These are phyloP conservation scores for Eupithecia subfuscata DNA, from an alignment of 2,888 invertebrate genomes.

Conservation along the genomic window DNA sequence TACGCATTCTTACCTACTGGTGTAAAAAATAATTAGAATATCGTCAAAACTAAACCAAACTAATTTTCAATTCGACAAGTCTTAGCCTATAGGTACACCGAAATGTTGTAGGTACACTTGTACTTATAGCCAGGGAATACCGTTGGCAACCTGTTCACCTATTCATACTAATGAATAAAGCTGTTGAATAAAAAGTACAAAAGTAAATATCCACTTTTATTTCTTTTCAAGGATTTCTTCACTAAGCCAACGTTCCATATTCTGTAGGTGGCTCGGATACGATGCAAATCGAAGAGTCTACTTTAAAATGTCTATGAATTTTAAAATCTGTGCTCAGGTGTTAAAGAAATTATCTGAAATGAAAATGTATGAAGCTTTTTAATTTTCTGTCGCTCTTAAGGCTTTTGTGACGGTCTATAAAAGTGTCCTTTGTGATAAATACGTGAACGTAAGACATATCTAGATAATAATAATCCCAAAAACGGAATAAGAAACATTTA, in stretches of 20 bases:
- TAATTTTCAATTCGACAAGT: too few species aligned
- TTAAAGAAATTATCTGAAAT: conserved; percentile 40
- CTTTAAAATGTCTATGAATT: conserved; percentile 54
- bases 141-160: background rate
- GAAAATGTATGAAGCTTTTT: conserved; percentile 22
- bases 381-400: background rate
- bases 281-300: conserved; percentile 55
- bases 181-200: background rate
- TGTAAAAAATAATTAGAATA: too few species aligned
- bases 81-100: too few species aligned
- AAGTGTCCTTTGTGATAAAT: background rate
- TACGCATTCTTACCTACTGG: too few species aligned
- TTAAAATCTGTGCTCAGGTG: conserved; percentile 47
- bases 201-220: background rate
- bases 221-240: conserved; percentile 1
- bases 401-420: background rate
- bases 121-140: background rate
- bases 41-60: too few species aligned
- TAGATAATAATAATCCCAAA: background rate
- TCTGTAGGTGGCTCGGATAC: conserved; percentile 43
- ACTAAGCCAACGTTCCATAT: conserved; percentile 35
- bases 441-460: background rate
- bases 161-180: background rate
- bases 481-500: background rate
- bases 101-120: too few species aligned